A percentile compares a stretch with the other conserved stretches of the same genome.
phyloP scores from a whole-genome alignment of 2,888 invertebrate genomes.

The Conops quadrifasciatus region DNA sequence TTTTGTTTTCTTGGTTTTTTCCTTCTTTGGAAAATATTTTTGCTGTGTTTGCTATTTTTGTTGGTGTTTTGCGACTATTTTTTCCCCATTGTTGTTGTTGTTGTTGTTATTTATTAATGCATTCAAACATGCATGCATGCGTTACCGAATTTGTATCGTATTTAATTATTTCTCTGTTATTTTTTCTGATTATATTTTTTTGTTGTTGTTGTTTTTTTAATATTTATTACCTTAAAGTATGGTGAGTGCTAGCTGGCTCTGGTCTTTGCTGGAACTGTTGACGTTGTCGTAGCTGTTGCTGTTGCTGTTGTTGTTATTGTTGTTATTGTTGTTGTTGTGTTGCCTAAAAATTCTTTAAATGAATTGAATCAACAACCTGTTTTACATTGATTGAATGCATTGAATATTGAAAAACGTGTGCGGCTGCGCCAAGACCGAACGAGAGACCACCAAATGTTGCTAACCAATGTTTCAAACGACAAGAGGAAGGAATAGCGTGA shows the following conservation, averaged over 20 bases:
- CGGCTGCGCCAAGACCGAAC: background rate
- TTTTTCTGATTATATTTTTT: background rate
- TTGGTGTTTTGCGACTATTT: background rate
- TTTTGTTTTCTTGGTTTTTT: background rate
- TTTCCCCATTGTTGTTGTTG: background rate
- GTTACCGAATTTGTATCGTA: background rate
- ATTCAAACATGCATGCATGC: no score
- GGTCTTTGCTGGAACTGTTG: background rate
- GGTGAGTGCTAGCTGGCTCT: background rate
- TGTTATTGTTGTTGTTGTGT: conserved; percentile 1
- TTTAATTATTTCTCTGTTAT: no score
- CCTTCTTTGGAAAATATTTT: background rate
- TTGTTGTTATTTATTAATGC: no score
- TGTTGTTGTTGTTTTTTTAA: background rate
- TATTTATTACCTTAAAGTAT: no score
- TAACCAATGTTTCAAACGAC: background rate
- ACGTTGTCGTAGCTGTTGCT: background rate
- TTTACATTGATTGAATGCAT: conserved; percentile 31
- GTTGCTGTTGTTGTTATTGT: conserved; percentile 6
- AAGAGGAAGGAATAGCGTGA: background rate
- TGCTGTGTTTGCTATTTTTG: background rate
- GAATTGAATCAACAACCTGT: conserved; percentile 32
- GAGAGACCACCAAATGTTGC: background rate
- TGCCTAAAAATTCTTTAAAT: conserved; percentile 25
- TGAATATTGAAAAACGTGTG: background rate